Evolutionary conservation across 2,797 vertebrate species (phyloP), one percentile per base, ranked within the genome.

Genomic region (Syngnathus acus): DNA sequence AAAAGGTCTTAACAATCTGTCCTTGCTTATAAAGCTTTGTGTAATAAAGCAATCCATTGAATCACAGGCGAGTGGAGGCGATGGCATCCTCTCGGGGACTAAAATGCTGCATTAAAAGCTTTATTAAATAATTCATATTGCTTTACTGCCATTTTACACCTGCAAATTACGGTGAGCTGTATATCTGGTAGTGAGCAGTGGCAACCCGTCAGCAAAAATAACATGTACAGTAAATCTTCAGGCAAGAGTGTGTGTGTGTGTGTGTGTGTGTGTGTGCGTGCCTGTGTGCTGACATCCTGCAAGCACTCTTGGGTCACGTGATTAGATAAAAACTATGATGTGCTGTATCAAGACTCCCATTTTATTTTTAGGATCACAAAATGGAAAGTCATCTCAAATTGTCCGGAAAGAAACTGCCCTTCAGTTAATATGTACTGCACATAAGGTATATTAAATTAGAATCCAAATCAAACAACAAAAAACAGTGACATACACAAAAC

Each of bases 111-210:
- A 91, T 91, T 90, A 91, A 85, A 80, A 77, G 79, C 62, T 65
- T 51, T 77, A 84, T 90, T 86, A 87, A 91, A 90, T 90, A 91
- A 92, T 92, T 91, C 91, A 92, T 88, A 87, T 60, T 71, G 83
- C 87, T 92, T 92, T 90, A 92, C 87, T 82, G 76, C 86, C 85
- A 84, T 89, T 87, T 88, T 83, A 90, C 83, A 87, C 84, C 80
- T 79, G 72, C 80, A 87, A 90, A 91, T 91, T 83, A 91, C 90
- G 82, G 89, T 89, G 86, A 59, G 81, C 84, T 79, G 82, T 90
- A 89, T 88, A 90, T 91, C 77, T 84, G 79, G 78, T 81, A 69
- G 78, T 82, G 70, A 58, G 67, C 72, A 79, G 75, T 58, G 40
- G 73, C 67, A 79, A 70, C 79, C 64, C 79, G 82, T 90, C 85